Evolutionary conservation across 2,888 invertebrate genomes (phyloP), one percentile per base, ranked within the genome.

Genomic region (Aromia moschata): DNA sequence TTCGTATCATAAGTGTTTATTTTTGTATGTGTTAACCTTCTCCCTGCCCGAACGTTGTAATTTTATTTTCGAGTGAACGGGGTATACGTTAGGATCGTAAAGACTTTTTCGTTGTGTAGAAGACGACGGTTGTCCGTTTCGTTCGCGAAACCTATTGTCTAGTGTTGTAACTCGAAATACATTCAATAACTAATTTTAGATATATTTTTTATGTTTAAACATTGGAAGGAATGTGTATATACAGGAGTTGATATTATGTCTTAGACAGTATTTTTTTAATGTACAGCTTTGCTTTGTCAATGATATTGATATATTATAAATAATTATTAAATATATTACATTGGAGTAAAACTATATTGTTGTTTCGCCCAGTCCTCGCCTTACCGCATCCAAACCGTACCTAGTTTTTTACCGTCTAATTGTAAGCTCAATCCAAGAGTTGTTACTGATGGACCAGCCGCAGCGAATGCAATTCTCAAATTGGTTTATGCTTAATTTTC

Each of bases 241-340:
- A 52, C 17, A 74, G 70, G 70, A 73, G 76, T 75, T 74, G 74
- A 76, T 75, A 76, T 74, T 75, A 72, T 76, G 75, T 77, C 69
- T 76, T 74, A 76, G 75, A 79, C 76, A 79, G 79, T 80, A 80
- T 80, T 80, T 80, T 80, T 80, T 79, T 78, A 79, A 77, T 79
- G 79, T 80, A 79, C 78, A 80, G 79, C 79, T 79, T 79, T 78
- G 80, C 80, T 80, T 80, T 77, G 73, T 77, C 75, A 74, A 76
- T 74, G 71, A 73, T 52, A 52, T 52, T 52, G 52, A 52, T 45
- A 45, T 45, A 45, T 52, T 41, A 41, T 52, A 49, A 47, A 37
- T 47, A 31, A 30, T 52, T 52, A 52, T 52, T 52, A 52, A 52
- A 52, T 52, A 52, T 25, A 41, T 41, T 52, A 37, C 52, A 52